A percentile compares a stretch with the other conserved stretches of the same genome.
Conservation (phyloP, 2,797 vertebrate species). For the Hippoglossus hippoglossus region DNA sequence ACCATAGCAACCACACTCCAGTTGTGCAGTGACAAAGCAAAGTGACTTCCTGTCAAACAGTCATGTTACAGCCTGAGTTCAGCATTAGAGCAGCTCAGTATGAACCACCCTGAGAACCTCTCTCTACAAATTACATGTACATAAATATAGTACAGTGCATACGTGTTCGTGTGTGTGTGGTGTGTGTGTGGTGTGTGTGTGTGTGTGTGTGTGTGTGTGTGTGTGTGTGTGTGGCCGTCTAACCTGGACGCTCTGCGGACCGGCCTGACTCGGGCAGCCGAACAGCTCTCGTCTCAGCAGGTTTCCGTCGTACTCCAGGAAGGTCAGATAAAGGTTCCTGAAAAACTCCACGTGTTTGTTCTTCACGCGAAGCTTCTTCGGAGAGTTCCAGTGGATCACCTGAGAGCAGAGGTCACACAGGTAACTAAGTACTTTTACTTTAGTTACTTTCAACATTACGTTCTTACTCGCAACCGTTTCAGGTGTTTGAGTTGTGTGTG, state of each 20-base stretch:
- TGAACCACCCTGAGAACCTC: too few species aligned
- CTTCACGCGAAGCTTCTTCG: slow-evolving; percentile 95
- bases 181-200: too few species aligned
- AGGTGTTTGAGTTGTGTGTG: not conserved
- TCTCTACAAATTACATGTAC: not conserved
- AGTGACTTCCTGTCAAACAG: not conserved
- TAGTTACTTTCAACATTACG: not conserved
- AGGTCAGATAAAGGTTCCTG: slow-evolving; percentile 95
- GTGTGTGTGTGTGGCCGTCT: slow-evolving; percentile 21
- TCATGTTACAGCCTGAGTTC: not conserved
- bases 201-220: too few species aligned
- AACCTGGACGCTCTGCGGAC: slow-evolving; percentile 83
- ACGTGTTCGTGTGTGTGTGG: not conserved
- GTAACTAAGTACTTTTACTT: too few species aligned
- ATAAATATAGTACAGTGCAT: too few species aligned
- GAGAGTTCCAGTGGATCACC: slow-evolving; percentile 99
- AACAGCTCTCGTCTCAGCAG: slow-evolving; percentile 94
- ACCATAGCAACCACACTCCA: not conserved
- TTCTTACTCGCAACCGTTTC: too few species aligned
- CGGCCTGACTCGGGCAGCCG: slow-evolving; percentile 88
- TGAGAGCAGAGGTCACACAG: slow-evolving; percentile 59
- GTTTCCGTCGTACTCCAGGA: slow-evolving; percentile 94
- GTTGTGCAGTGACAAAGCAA: not conserved
- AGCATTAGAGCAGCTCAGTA: too few species aligned
- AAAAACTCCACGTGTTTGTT: slow-evolving; percentile 98